Base-by-base conservation (phyloP, 2,113 vertebrate genomes). In the Cisticola juncidis region DNA sequence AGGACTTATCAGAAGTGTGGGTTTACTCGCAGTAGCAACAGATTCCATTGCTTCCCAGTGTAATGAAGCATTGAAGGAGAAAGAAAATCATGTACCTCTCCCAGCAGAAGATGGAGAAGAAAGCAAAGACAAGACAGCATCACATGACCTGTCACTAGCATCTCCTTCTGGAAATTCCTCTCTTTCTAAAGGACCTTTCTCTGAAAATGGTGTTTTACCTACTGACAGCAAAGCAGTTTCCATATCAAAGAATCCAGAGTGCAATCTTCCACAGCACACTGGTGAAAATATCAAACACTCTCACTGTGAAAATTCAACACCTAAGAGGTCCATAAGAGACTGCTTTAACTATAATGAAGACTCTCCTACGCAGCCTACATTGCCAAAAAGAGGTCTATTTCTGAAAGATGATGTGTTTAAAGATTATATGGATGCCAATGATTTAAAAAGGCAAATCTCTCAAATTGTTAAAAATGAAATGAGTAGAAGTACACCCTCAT, bases 331-430 rank as follows among this genome's bases (percentile, higher is more conserved):
- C 21, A 98, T 99, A 90, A 98, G 98, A 97, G 98, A 98, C 74
- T 98, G 98, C 89, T 98, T 97, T 95, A 98, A 98, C 76, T 98
- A 98, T 86, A 98, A 98, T 1, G 98, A 98, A 33, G 97, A 98
- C 70, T 99, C 99, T 13, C 99, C 99, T 65, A 99, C 99, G 0
- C 99, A 98, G 74, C 98, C 99, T 40, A 99, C 98, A 0, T 87
- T 98, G 60, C 99, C 99, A 65, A 99, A 99, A 97, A 98, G 98
- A 96, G 98, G 98, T 40, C 96, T 99, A 23, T 98, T 98, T 95
- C 92, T 98, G 16, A 98, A 98, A 90, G 97, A 98, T 54, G 97
- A 98, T 64, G 88, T 87, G 20, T 95, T 97, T 53, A 96, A 97
- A 91, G 97, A 96, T 50, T 97, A 97, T 45, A 50, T 96, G 45